Evolutionary conservation across 1,140 invertebrate species (phyloP).

Genomic region (Ctenoplectra terminalis): DNA sequence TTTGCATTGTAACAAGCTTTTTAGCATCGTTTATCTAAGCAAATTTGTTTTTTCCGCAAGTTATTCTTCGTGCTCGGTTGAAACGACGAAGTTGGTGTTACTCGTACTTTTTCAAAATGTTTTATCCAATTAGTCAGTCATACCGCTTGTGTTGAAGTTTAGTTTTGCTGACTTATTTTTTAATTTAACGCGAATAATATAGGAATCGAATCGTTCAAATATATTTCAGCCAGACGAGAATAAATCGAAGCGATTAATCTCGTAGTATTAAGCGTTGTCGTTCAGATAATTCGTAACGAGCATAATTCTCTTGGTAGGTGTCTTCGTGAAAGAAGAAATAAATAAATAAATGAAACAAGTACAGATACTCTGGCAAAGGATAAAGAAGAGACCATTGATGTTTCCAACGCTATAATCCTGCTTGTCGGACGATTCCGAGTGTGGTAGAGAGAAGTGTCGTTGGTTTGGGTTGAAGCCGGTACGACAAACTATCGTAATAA

Average conservation of each 20-base stretch:
- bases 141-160: too few relatives aligned
- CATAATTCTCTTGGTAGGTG: background rate
- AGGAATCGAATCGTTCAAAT: too few relatives aligned
- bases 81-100: too few relatives aligned
- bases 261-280: background rate
- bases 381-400: slow-evolving; percentile 49
- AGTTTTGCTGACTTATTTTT: too few relatives aligned
- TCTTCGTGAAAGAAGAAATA: too few relatives aligned
- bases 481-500: slow-evolving; percentile 63
- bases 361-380: slow-evolving; percentile 39
- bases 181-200: too few relatives aligned
- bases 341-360: background rate
- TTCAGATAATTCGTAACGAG: slow-evolving; percentile 8
- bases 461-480: slow-evolving; percentile 18
- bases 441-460: slow-evolving; percentile 21
- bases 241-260: background rate
- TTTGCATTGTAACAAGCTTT: background rate
- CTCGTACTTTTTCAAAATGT: too few relatives aligned
- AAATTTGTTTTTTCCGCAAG: background rate
- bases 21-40: too few relatives aligned
- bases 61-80: background rate
- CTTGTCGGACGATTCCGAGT: slow-evolving; percentile 48
- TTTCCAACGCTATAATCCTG: slow-evolving; percentile 61
- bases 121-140: too few relatives aligned
- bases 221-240: too few relatives aligned